Base-by-base conservation (phyloP, 1,140 invertebrate genomes). In the Drosophila albomicans region DNA sequence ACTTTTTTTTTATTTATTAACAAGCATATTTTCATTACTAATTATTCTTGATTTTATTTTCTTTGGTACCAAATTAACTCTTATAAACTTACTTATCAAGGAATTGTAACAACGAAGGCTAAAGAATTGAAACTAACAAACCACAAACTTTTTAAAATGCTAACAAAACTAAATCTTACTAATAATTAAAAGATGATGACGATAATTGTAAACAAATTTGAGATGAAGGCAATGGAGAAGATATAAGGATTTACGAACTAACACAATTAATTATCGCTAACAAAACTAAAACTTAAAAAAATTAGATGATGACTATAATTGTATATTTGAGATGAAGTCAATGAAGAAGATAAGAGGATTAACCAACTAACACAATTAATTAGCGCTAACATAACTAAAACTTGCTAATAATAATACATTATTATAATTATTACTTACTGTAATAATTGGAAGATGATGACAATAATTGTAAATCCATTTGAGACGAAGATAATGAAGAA, bases 131-230 rank as follows among this genome's bases (percentile, higher is more conserved):
- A 78, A 82, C 57, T 71, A 75, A 79, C 46, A n/a, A 46, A 88
- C 61, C 81, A 88, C 64, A 13, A 70, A n/a, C 77, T 79, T 76
- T 88, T 82, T 79, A 82, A 81, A 72, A 46, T 45, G 1, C 0
- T 91, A 45, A 75, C 71, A n/a, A 79, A 75, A 70, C 49, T 91
- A 15, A 91, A 91, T 49, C 71, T 75, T 65, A 72, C 41, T 82
- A 80, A 75, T 13, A 13, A n/a, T 6, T 69, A 46, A 32, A 43
- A 43, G 32, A 43, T 10, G 8, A 43, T 54, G 48, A 52, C 3
- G 41, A 63, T 35, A 1, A 30, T 10, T 6, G 51, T 30, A 32
- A 30, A 30, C 32, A 38, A 3, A 38, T 11, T 38, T 38, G 35
- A 10, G 35, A 8, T 11, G 35, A 10, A 38, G 10, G 8, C n/a